phyloP scores from a whole-genome alignment of 1,140 invertebrate genomes.

The Chlorops oryzae region DNA sequence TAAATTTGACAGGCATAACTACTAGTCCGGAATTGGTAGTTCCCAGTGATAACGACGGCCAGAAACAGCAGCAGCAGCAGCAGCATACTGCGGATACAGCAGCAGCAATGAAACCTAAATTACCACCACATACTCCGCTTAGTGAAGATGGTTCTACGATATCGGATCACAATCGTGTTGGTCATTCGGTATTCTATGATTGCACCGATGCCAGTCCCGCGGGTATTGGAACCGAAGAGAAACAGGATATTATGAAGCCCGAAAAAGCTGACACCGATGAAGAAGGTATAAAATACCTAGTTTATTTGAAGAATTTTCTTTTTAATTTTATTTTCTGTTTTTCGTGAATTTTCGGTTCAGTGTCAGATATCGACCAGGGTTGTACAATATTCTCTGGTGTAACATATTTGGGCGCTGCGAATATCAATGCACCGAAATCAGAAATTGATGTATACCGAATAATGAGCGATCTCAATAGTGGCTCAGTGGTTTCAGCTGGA shows the following conservation, averaged over 20 bases:
- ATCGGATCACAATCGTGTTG: slow-evolving; percentile 40
- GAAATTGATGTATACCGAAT: slow-evolving; percentile 93
- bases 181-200: slow-evolving; percentile 51
- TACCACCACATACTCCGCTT: slow-evolving; percentile 25
- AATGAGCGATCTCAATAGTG: slow-evolving; percentile 82
- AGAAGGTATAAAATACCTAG: slow-evolving; percentile 51
- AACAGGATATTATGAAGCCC: slow-evolving; percentile 69
- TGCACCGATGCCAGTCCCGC: slow-evolving; percentile 51
- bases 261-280: slow-evolving; percentile 60
- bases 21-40: slow-evolving; percentile 16
- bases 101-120: slow-evolving; percentile 12
- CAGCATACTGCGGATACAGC: no score
- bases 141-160: slow-evolving; percentile 35
- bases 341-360: slow-evolving; percentile 34
- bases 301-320: not conserved
- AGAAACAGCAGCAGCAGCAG: no score
- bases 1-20: slow-evolving; percentile 29
- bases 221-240: slow-evolving; percentile 52
- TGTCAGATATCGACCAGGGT: slow-evolving; percentile 75
- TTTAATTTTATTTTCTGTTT: slow-evolving; percentile 3
- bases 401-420: slow-evolving; percentile 87
- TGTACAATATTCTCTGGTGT: slow-evolving; percentile 90
- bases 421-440: slow-evolving; percentile 87
- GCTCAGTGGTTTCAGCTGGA: slow-evolving; percentile 53
- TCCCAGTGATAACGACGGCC: not conserved